Percentiles rank a stretch among this genome's conserved stretches.
Conservation (phyloP, 2,888 invertebrate genomes). For the Apotomis betuletana region DNA sequence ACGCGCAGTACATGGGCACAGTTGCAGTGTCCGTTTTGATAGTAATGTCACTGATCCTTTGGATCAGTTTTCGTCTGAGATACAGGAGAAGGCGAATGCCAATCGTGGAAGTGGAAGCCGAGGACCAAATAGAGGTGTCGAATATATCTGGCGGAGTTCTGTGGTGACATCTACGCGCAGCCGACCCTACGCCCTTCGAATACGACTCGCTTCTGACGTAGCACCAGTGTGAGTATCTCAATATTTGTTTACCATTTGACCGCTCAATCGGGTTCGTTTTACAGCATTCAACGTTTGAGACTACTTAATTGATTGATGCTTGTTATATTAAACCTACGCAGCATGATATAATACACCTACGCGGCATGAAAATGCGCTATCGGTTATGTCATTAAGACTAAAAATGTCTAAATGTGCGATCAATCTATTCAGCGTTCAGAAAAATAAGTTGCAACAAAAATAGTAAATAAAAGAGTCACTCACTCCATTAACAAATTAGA, state of each 20-base stretch:
- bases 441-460: no score
- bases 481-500: no score
- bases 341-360: no score
- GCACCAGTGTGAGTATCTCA: constrained; percentile 74
- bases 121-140: constrained; percentile 85
- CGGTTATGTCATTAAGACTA: no score
- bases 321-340: no score
- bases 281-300: background rate
- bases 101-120: constrained; percentile 58
- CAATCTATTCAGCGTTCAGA: no score
- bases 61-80: constrained; percentile 75
- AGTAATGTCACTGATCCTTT: constrained; percentile 80
- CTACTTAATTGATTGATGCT: background rate
- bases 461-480: no score
- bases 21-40: constrained; percentile 83
- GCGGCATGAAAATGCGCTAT: no score
- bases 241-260: constrained; percentile 3
- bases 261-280: background rate
- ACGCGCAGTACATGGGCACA: constrained; percentile 79
- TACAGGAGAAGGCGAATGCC: constrained; percentile 69
- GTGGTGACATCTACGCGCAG: constrained; percentile 87
- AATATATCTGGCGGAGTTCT: constrained; percentile 86
- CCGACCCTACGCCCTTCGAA: constrained; percentile 83
- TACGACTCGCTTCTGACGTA: constrained; percentile 83
- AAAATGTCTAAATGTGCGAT: no score